These are phyloP conservation scores for Odontocolon sp. DNA, from an alignment of 2,888 invertebrate species.

Conservation along the genomic window DNA sequence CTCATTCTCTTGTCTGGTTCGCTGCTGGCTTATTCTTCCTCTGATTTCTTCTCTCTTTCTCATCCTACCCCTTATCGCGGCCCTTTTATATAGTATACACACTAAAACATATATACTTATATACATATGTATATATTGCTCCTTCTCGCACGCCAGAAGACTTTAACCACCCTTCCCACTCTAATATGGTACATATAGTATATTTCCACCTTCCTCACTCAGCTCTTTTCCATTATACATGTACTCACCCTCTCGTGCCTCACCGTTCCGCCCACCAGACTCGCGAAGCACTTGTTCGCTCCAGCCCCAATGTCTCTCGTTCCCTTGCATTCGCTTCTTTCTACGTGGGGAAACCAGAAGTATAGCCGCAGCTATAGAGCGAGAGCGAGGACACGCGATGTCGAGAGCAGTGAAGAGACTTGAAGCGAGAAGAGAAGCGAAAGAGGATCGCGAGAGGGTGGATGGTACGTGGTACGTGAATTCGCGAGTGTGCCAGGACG, in stretches of 20 bases:
- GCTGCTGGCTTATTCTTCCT: slow-evolving; percentile 47
- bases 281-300: slow-evolving; percentile 57
- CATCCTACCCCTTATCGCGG: slow-evolving; percentile 38
- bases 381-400: slow-evolving; percentile 27
- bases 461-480: slow-evolving; percentile 51
- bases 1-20: slow-evolving; percentile 43
- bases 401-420: slow-evolving; percentile 49
- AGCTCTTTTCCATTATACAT: slow-evolving; percentile 60
- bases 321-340: slow-evolving; percentile 33
- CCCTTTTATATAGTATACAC: slow-evolving; percentile 49
- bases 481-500: slow-evolving; percentile 53
- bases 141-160: slow-evolving; percentile 48
- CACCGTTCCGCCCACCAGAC: slow-evolving; percentile 53
- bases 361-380: slow-evolving; percentile 44
- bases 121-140: slow-evolving; percentile 30
- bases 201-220: slow-evolving; percentile 44
- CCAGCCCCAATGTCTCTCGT: slow-evolving; percentile 41
- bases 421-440: slow-evolving; percentile 39
- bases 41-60: slow-evolving; percentile 52
- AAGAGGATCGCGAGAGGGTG: slow-evolving; percentile 28
- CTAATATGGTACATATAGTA: slow-evolving; percentile 20
- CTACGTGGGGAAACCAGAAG: slow-evolving; percentile 47
- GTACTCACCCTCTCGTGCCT: slow-evolving; percentile 38
- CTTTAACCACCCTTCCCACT: slow-evolving; percentile 54
- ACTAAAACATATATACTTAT: background rate